Base-by-base conservation (phyloP, 2,888 invertebrate species). In the Anarsia innoxiella region DNA sequence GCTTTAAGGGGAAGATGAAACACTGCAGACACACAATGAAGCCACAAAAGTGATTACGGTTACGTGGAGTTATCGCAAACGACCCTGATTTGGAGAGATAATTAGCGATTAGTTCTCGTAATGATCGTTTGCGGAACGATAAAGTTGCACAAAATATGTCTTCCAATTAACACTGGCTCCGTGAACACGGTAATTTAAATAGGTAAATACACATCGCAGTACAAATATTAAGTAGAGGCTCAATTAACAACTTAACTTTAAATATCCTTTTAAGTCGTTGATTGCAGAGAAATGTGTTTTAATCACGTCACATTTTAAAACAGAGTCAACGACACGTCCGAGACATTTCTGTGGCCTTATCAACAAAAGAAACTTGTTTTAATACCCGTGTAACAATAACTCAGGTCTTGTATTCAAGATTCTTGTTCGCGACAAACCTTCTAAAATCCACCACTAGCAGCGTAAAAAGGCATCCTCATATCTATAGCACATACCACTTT, bases 341-440 rank as follows among this genome's bases (percentile, higher is more conserved):
- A 59, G 63, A 60, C 60, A 60, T 66, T 60, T 63, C 57, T 61
- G 64, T 57, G 56, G 59, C 58, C 65, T 77, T 77, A 77, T 78
- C 77, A 72, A 75, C 75, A 72, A 75, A 71, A 75, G 70, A 73
- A 77, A 75, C 77, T 69, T 63, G 75, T 76, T 77, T 72, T 57
- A 62, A 62, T 65, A 28, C 29, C 9, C 66, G 60, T 62, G 52
- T 50, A 62, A 61, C 66, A 67, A 68, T 65, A 65, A 59, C 57
- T 59, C 49, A 44, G 43, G 53, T 53, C 61, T 64, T 58, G 66
- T 64, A 66, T 71, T 68, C 64, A 70, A n/a, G n/a, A n/a, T n/a
- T n/a, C n/a, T n/a, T n/a, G n/a, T n/a, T n/a, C n/a, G n/a, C n/a
- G n/a, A n/a, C n/a, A n/a, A n/a, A n/a, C n/a, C n/a, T n/a, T n/a